Evolutionary conservation across 2,888 invertebrate genomes (phyloP).

Genomic region (Drosophila anomelani): DNA sequence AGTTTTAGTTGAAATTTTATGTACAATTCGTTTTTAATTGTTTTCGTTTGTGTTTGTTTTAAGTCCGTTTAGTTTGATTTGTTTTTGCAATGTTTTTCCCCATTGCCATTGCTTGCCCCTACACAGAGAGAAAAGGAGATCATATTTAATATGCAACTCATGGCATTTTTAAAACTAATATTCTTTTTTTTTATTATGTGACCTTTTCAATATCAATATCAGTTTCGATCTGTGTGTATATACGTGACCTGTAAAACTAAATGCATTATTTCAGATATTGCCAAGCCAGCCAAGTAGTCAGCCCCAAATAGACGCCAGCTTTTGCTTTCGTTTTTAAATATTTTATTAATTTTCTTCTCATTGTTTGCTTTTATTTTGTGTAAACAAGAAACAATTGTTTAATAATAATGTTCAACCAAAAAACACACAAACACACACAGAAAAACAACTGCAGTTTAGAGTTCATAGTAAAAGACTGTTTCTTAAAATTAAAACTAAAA

Average conservation of each 20-base stretch:
- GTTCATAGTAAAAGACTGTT: slow-evolving; percentile 80
- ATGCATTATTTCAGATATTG: slow-evolving; percentile 68
- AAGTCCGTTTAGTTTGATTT: slow-evolving; percentile 30
- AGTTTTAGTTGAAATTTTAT: slow-evolving; percentile 69
- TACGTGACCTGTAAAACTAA: slow-evolving; percentile 23
- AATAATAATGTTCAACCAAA: slow-evolving; percentile 9
- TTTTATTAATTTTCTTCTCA: slow-evolving; percentile 4
- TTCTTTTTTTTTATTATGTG: not conserved
- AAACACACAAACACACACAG: slow-evolving; percentile 11
- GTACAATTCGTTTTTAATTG: slow-evolving; percentile 43
- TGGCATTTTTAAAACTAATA: slow-evolving; percentile 9
- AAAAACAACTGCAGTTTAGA: slow-evolving; percentile 67
- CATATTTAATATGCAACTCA: not conserved
- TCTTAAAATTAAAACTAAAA: slow-evolving; percentile 66
- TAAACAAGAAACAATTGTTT: slow-evolving; percentile 20
- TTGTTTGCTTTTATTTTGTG: slow-evolving; percentile 21
- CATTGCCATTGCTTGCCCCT: slow-evolving; percentile 5
- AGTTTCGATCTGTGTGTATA: slow-evolving; percentile 35
- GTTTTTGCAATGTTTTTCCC: slow-evolving; percentile 28
- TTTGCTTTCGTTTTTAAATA: slow-evolving; percentile 20
- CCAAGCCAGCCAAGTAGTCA: slow-evolving; percentile 72
- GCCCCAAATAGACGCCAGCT: slow-evolving; percentile 32
- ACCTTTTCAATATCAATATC: not conserved
- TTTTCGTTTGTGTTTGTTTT: slow-evolving; percentile 62
- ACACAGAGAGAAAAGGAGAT: slow-evolving; percentile 12